Evolutionary conservation across 1,140 invertebrate genomes (phyloP), one percentile per base, ranked within the genome.

Genomic region (Agrypnia vestita): DNA sequence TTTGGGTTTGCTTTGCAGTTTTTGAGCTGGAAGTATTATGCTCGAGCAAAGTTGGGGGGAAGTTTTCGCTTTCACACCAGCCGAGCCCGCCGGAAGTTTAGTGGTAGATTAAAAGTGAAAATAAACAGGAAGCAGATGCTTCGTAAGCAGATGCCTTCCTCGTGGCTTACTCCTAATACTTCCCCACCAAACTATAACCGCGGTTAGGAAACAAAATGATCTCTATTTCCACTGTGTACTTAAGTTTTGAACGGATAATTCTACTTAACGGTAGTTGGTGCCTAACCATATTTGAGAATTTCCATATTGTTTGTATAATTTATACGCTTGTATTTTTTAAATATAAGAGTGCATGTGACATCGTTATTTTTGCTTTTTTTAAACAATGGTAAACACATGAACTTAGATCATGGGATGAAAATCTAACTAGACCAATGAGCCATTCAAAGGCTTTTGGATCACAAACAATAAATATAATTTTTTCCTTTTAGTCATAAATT

Each of bases 61-160:
- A 43, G 61, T 21, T 62, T 62, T 25, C 19, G 1, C 1, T n/a
- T 13, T 13, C 61, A 62, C 61, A 62, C 25, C 35, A 8, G 10
- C 35, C 61, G 35, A 35, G 4, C 15, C 25, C 35, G 43, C 62
- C 15, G 35, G 15, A 44, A 67, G 62, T 67, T 47, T 44, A 47
- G 62, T 43, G 62, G 62, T 43, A 67, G 62, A 67, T 67, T 67
- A 67, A 67, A 67, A 67, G 62, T 67, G 62, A 67, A 35, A 62
- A 62, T 67, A 67, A 67, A 67, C 62, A 67, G 13, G 43, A 67
- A 44, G 61, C 62, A 67, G 62, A 67, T 67, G 62, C 35, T 67
- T 67, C 43, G 44, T 43, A 67, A 67, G 62, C 4, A 67, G 62
- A 15, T 15, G 15, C 62, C 62, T 44, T 67, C 62, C 62, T 67